Evolutionary conservation across 2,888 invertebrate genomes (phyloP).

Genomic region (Hermaeophaga mercurialis): DNA sequence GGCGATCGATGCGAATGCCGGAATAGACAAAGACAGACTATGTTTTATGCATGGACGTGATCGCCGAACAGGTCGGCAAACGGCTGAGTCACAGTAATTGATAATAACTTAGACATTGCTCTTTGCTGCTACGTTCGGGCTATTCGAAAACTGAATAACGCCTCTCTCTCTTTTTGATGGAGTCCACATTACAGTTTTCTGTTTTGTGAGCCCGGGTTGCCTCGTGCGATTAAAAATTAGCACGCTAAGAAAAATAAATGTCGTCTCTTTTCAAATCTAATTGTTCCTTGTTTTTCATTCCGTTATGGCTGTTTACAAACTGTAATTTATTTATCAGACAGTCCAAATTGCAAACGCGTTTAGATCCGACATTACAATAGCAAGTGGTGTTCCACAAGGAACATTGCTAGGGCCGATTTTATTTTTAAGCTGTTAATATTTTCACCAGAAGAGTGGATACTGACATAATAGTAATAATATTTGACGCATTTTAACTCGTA

Average conservation of each 20-base stretch:
- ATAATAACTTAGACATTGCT: constrained; percentile 59
- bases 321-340: too few species aligned
- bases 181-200: constrained; percentile 38
- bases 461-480: too few species aligned
- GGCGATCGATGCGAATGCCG: constrained; percentile 58
- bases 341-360: too few species aligned
- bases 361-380: too few species aligned
- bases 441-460: too few species aligned
- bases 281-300: too few species aligned
- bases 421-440: too few species aligned
- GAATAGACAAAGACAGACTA: constrained; percentile 58
- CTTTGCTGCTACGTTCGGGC: constrained; percentile 46
- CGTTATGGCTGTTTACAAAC: too few species aligned
- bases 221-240: constrained; percentile 31
- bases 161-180: constrained; percentile 38
- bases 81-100: constrained; percentile 61
- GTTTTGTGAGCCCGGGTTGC: constrained; percentile 30
- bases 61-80: constrained; percentile 54
- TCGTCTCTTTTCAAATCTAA: background rate
- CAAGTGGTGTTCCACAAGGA: too few species aligned
- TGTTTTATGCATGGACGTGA: constrained; percentile 58
- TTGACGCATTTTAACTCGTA: too few species aligned
- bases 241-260: constrained; percentile 20
- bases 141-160: constrained; percentile 44
- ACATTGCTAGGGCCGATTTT: too few species aligned